Evolutionary conservation across 2,888 invertebrate species (phyloP).

Genomic region (Flexamia atlantica): DNA sequence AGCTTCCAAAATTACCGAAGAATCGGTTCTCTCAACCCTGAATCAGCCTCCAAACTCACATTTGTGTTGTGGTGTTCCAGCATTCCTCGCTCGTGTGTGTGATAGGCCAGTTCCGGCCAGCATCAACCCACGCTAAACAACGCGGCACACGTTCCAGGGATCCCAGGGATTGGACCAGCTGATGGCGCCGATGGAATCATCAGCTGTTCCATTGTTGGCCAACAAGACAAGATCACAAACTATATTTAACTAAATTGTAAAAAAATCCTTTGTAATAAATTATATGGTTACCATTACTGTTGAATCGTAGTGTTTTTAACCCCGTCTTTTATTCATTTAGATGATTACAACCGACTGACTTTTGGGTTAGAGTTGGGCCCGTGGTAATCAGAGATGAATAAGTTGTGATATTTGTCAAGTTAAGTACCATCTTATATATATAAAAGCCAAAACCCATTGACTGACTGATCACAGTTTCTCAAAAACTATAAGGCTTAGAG

Average conservation of each 20-base stretch:
- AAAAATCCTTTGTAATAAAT: slow-evolving; percentile 50
- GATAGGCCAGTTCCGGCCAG: slow-evolving; percentile 69
- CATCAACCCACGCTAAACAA: slow-evolving; percentile 67
- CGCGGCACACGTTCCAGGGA: slow-evolving; percentile 12
- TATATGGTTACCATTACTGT: slow-evolving; percentile 46
- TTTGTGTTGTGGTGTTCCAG: slow-evolving; percentile 72
- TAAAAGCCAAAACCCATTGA: no score
- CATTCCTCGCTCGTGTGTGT: slow-evolving; percentile 73
- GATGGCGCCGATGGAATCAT: background rate
- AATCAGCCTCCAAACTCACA: background rate
- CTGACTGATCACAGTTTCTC: no score
- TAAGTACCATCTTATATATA: no score
- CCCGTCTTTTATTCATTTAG: no score
- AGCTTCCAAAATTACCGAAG: no score
- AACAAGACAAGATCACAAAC: slow-evolving; percentile 53
- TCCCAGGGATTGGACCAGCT: slow-evolving; percentile 9
- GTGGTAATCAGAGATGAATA: no score
- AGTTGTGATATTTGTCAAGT: no score
- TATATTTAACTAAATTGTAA: slow-evolving; percentile 47
- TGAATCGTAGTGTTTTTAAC: background rate
- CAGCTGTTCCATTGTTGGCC: slow-evolving; percentile 45
- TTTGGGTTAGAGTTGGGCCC: no score
- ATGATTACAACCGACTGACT: no score
- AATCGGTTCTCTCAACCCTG: no score
- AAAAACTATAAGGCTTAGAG: no score